Percentiles rank a stretch among this genome's conserved stretches.
phyloP scores from a whole-genome alignment of 30 jellyfish, hydroid and myxozoan species.

The Cassiopea xamachana region DNA sequence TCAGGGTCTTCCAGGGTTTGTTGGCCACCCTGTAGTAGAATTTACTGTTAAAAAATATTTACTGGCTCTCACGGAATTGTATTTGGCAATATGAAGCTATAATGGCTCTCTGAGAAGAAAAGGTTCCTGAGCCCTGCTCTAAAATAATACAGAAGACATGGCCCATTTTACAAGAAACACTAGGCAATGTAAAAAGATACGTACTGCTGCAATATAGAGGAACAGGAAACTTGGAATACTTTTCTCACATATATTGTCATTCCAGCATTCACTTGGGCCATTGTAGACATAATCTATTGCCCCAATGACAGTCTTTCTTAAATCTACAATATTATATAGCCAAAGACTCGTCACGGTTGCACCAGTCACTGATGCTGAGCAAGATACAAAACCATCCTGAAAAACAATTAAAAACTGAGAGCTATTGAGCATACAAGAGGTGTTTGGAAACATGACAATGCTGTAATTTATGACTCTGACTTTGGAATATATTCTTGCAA shows the following conservation, averaged over 20 bases:
- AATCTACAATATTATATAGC: constrained; percentile 41
- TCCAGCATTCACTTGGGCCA: constrained; percentile 65
- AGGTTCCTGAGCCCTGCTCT: too few relatives aligned
- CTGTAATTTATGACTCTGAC: too few relatives aligned
- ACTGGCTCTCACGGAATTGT: too few relatives aligned
- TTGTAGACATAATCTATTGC: constrained; percentile 42
- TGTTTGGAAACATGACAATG: too few relatives aligned
- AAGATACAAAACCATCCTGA: constrained; percentile 67
- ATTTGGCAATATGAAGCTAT: too few relatives aligned
- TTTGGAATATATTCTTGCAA: too few relatives aligned
- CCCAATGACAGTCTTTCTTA: constrained; percentile 43
- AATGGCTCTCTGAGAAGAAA: too few relatives aligned
- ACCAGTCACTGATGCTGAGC: constrained; percentile 53
- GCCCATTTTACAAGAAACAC: background rate
- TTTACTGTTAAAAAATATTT: too few relatives aligned
- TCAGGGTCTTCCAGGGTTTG: too few relatives aligned
- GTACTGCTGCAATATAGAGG: constrained; percentile 66
- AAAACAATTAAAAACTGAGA: background rate
- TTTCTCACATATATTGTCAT: constrained; percentile 13
- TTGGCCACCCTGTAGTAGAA: too few relatives aligned
- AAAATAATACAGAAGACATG: too few relatives aligned
- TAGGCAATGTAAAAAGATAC: background rate
- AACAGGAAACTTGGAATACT: constrained; percentile 38
- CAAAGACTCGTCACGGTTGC: constrained; percentile 57
- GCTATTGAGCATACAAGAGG: background rate